These are phyloP conservation scores for Thamnaconus septentrionalis DNA, from an alignment of 2,113 vertebrate species.

Conservation along the genomic window DNA sequence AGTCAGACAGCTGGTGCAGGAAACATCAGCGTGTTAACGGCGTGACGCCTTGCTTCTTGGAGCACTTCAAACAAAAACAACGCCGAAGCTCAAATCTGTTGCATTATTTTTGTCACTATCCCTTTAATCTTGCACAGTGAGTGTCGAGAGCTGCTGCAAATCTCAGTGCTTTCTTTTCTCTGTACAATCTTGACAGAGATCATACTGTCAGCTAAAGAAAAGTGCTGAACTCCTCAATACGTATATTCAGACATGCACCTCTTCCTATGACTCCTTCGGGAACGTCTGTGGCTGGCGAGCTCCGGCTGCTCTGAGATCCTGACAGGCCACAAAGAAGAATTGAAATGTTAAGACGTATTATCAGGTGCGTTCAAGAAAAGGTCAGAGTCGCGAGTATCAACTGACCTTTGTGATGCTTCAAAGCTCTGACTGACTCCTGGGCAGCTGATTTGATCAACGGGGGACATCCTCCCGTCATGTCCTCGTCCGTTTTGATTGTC, in stretches of 20 bases:
- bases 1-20: background rate
- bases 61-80: too few relatives aligned
- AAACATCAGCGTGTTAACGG: too few relatives aligned
- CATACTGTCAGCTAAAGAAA: background rate
- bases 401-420: constrained; percentile 81
- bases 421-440: constrained; percentile 71
- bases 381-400: constrained; percentile 1
- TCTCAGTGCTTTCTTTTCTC: too few relatives aligned
- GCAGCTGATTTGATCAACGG: constrained; percentile 59
- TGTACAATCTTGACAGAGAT: too few relatives aligned
- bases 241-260: constrained; percentile 73
- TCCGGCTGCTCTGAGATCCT: constrained; percentile 68
- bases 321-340: background rate
- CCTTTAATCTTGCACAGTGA: background rate
- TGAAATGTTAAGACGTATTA: too few relatives aligned
- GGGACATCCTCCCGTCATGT: constrained; percentile 55
- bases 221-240: background rate
- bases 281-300: constrained; percentile 61
- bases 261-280: constrained; percentile 84
- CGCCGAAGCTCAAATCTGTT: too few relatives aligned
- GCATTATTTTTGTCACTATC: too few relatives aligned
- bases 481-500: constrained; percentile 73
- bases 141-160: background rate
- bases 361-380: background rate
- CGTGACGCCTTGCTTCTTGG: too few relatives aligned